Percentiles rank a stretch among this genome's conserved stretches.
These are phyloP conservation scores for Dascillus cervinus DNA, from an alignment of 2,888 invertebrate genomes.

Conservation along the genomic window DNA sequence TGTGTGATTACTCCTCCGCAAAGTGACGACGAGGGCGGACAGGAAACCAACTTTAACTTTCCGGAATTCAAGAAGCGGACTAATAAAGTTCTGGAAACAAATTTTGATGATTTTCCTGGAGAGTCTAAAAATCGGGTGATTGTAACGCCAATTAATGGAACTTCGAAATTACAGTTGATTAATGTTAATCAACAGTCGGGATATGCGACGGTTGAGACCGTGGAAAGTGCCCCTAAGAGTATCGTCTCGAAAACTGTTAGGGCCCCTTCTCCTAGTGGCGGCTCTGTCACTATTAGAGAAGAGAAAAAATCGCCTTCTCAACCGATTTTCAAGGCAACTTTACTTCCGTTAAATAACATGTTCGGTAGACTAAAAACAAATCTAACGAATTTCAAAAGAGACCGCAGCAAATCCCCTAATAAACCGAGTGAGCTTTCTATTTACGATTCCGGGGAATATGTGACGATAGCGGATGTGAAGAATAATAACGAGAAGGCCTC, in stretches of 20 bases:
- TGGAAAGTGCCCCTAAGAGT: conserved; percentile 19
- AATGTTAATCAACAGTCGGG: conserved; percentile 37
- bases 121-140: conserved; percentile 8
- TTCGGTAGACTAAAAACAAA: conserved; percentile 59
- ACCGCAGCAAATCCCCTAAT: conserved; percentile 47
- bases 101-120: conserved; percentile 22
- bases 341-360: conserved; percentile 63
- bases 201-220: conserved; percentile 37
- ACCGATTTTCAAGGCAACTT: conserved; percentile 40
- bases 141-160: conserved; percentile 8
- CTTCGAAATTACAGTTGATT: conserved; percentile 30
- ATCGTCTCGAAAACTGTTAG: conserved; percentile 21
- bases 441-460: conserved; percentile 71
- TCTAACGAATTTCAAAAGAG: conserved; percentile 29
- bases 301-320: conserved; percentile 22
- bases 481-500: conserved; percentile 62
- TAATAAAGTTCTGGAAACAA: conserved; percentile 22
- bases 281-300: conserved; percentile 30
- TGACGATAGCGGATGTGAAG: conserved; percentile 75
- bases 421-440: conserved; percentile 30
- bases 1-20: conserved; percentile 84
- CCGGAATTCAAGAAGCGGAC: conserved; percentile 22
- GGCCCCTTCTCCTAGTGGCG: conserved; percentile 38
- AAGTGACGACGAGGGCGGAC: conserved; percentile 75
- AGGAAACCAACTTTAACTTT: conserved; percentile 21